Evolutionary conservation across 1,140 invertebrate species (phyloP).

Genomic region (Caenorhabditis briggsae): DNA sequence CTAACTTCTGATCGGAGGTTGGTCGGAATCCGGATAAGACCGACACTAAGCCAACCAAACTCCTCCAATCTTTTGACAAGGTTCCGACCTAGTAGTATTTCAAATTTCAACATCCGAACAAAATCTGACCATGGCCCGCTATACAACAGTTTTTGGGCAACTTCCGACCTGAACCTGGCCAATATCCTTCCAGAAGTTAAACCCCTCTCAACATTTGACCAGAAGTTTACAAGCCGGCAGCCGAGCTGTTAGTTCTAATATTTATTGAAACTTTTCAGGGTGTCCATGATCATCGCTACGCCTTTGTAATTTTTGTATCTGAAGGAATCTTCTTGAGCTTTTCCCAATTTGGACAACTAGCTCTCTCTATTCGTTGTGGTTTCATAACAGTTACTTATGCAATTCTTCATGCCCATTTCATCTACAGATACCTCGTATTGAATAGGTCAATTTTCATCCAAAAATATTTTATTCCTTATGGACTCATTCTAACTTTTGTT

Average conservation of each 20-base stretch:
- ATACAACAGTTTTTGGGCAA: no score
- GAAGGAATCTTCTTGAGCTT: background rate
- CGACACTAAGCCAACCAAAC: no score
- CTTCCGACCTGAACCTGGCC: no score
- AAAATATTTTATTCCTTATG: background rate
- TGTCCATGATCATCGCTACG: background rate
- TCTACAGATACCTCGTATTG: background rate
- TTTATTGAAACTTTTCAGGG: background rate
- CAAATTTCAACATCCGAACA: no score
- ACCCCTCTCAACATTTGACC: no score
- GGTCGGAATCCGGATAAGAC: no score
- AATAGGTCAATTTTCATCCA: background rate
- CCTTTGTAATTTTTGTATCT: background rate
- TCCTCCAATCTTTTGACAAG: no score
- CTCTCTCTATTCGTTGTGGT: background rate
- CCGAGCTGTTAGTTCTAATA: background rate
- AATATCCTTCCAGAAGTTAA: no score
- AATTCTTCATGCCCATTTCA: constrained; percentile 14
- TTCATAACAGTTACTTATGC: constrained; percentile 1
- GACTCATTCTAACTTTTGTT: background rate
- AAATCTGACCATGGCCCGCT: no score
- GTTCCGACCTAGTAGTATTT: no score
- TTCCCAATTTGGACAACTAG: background rate
- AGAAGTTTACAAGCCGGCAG: no score
- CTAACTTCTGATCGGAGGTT: no score